Base-by-base conservation (phyloP, 1,140 invertebrate species). In the Hermatobates lingyangjiaoensis region DNA sequence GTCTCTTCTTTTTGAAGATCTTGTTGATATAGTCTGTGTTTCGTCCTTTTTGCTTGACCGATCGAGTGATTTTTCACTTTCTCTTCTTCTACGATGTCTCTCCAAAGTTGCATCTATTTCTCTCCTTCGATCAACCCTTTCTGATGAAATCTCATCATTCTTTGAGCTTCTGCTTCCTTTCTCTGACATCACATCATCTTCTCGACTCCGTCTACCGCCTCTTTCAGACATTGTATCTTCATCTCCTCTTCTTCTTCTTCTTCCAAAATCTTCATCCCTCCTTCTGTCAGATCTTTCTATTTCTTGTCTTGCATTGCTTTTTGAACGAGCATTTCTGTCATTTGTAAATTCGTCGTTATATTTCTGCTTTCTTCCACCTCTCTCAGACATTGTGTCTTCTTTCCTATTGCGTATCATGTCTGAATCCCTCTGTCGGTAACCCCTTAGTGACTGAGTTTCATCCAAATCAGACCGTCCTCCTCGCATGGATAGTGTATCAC, bases 41-140 rank as follows among this genome's bases (percentile, higher is more conserved):
- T n/a, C n/a, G n/a, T n/a, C n/a, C n/a, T n/a, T n/a, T n/a, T n/a
- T n/a, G n/a, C n/a, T n/a, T n/a, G n/a, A n/a, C n/a, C n/a, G n/a
- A n/a, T n/a, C n/a, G n/a, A n/a, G n/a, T n/a, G n/a, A n/a, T n/a
- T n/a, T n/a, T n/a, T n/a, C n/a, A n/a, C n/a, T n/a, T n/a, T n/a
- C n/a, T n/a, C n/a, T n/a, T n/a, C n/a, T n/a, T n/a, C n/a, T n/a
- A n/a, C n/a, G n/a, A n/a, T n/a, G n/a, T n/a, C n/a, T n/a, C 40
- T 52, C 39, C 56, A 49, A n/a, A n/a, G n/a, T n/a, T n/a, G n/a
- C n/a, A n/a, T n/a, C n/a, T n/a, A n/a, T n/a, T n/a, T n/a, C n/a
- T n/a, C n/a, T n/a, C n/a, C n/a, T n/a, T 52, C 59, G 1, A 57
- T 50, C 3, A 58, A 55, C 2, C 53, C 50, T 50, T n/a, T 57